These are phyloP conservation scores for Hemaris fuciformis DNA, from an alignment of 2,888 invertebrate genomes.

Conservation along the genomic window DNA sequence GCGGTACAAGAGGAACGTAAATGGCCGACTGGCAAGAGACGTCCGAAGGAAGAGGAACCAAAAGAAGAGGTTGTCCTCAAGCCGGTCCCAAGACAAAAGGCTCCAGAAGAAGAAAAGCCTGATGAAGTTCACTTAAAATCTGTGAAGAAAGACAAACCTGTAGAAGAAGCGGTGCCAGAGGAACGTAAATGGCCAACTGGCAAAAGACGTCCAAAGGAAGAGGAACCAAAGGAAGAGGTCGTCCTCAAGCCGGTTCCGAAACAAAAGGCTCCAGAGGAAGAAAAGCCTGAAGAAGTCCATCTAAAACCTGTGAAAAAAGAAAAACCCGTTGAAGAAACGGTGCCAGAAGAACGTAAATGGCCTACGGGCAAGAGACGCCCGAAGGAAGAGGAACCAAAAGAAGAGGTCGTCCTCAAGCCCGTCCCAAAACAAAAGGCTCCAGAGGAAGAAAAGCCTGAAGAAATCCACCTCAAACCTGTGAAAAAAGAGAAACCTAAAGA, in stretches of 20 bases:
- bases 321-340: conserved; percentile 23
- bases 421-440: conserved; percentile 41
- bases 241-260: conserved; percentile 22
- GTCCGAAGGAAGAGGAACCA: conserved; percentile 27
- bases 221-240: conserved; percentile 20
- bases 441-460: conserved; percentile 38
- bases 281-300: conserved; percentile 16
- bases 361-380: conserved; percentile 38
- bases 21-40: conserved; percentile 44
- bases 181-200: conserved; percentile 37
- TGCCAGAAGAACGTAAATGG: conserved; percentile 48
- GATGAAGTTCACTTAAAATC: conserved; percentile 57
- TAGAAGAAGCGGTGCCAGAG: conserved; percentile 30
- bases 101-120: conserved; percentile 60
- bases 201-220: conserved; percentile 18
- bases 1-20: conserved; percentile 2
- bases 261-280: conserved; percentile 14
- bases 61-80: conserved; percentile 37
- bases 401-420: conserved; percentile 52
- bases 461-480: conserved; percentile 27
- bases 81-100: conserved; percentile 46
- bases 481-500: conserved; percentile 33
- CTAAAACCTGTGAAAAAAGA: conserved; percentile 31
- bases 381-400: conserved; percentile 33
- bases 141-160: conserved; percentile 3